Percentiles rank a stretch among this genome's conserved stretches.
phyloP scores from a whole-genome alignment of 1,140 invertebrate genomes.

The Archegozetes longisetosus region DNA sequence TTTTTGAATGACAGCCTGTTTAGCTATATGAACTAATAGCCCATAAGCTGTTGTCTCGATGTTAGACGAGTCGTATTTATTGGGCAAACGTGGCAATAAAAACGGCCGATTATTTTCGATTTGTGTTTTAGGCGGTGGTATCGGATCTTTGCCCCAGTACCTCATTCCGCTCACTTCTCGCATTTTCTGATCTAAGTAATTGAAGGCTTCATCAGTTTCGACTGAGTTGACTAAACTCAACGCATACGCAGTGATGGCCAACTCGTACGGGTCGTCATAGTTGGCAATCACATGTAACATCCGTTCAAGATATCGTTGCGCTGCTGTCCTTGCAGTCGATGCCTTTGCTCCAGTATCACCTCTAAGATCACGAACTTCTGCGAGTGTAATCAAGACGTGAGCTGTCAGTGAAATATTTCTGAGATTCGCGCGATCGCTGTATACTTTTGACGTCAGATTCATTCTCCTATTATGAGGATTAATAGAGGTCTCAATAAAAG shows the following conservation, averaged over 20 bases:
- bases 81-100: slow-evolving; percentile 63
- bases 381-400: slow-evolving; percentile 66
- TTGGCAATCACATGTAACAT: slow-evolving; percentile 56
- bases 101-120: slow-evolving; percentile 80
- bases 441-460: slow-evolving; percentile 40
- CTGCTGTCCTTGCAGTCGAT: slow-evolving; percentile 44
- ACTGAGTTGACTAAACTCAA: slow-evolving; percentile 58
- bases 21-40: slow-evolving; percentile 65
- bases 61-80: slow-evolving; percentile 74
- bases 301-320: slow-evolving; percentile 60
- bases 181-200: slow-evolving; percentile 46
- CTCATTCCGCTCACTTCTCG: slow-evolving; percentile 39
- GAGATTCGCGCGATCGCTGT: slow-evolving; percentile 36
- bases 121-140: slow-evolving; percentile 60
- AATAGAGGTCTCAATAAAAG: slow-evolving; percentile 70
- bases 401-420: slow-evolving; percentile 74
- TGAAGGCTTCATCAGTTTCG: slow-evolving; percentile 59
- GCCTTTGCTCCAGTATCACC: slow-evolving; percentile 47
- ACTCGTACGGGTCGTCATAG: slow-evolving; percentile 56
- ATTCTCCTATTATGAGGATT: slow-evolving; percentile 57
- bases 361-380: slow-evolving; percentile 30
- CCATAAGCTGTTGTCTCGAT: slow-evolving; percentile 85
- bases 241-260: slow-evolving; percentile 73
- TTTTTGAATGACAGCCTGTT: slow-evolving; percentile 59
- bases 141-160: slow-evolving; percentile 62